Percentiles rank a stretch among this genome's conserved stretches.
These are phyloP conservation scores for Micrasema longulum DNA, from an alignment of 1,140 invertebrate genomes.

Conservation along the genomic window DNA sequence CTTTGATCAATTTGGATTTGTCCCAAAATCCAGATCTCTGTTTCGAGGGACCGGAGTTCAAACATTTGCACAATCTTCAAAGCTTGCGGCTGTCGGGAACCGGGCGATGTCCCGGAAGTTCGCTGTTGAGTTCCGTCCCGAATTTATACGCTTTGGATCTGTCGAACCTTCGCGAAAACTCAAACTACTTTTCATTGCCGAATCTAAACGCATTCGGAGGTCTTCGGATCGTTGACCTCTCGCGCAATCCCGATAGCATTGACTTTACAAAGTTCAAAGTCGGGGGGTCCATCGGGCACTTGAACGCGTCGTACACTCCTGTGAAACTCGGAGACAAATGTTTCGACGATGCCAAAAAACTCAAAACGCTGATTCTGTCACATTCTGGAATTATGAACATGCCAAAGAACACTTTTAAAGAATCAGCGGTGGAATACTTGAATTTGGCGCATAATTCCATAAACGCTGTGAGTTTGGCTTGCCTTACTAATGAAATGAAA, in stretches of 20 bases:
- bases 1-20: constrained; percentile 4
- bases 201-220: not conserved
- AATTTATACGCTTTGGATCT: constrained; percentile 2
- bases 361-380: not conserved
- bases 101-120: not conserved
- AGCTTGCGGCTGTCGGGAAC: not conserved
- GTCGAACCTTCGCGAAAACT: not conserved
- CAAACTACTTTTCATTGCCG: not conserved
- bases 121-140: not conserved
- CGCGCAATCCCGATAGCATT: not conserved
- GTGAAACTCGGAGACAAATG: constrained; percentile 1
- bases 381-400: not conserved
- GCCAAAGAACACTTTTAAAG: not conserved
- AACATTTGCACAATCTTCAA: not conserved
- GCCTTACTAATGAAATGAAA: not conserved
- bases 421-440: not conserved
- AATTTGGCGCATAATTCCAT: not conserved
- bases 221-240: not conserved
- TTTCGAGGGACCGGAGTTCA: not conserved
- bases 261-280: constrained; percentile 2
- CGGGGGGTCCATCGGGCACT: not conserved
- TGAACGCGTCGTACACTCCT: not conserved
- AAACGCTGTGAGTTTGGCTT: not conserved
- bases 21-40: not conserved
- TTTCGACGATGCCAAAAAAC: not conserved